Evolutionary conservation across 2,113 vertebrate genomes (phyloP), one percentile per base, ranked within the genome.

Genomic region (Lasiurus cinereus): DNA sequence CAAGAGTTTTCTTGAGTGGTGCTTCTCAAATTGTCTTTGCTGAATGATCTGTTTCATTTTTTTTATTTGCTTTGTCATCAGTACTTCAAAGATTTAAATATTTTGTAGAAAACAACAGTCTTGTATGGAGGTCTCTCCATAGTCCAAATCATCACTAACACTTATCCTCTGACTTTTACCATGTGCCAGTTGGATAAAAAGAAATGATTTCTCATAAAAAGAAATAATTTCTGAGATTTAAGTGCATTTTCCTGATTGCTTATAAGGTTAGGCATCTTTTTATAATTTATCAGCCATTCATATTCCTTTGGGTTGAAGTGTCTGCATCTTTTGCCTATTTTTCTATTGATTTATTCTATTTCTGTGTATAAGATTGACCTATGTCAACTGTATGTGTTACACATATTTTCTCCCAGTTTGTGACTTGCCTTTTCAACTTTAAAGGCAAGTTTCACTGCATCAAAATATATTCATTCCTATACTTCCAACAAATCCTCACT

Each of bases 381-480:
- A 3, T 48, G 14, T 33, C 77, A 21, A 16, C 22, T 59, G 4
- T 59, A 6, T 46, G 50, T 59, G 21, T 77, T 78, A 14, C 39
- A 59, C 8, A 29, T 69, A 77, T 92, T 18, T 69, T 59, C 31
- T 69, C 50, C 73, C 72, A 59, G 48, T 59, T 59, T 78, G 31
- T 70, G 91, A 70, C 73, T 86, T 86, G 39, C 11, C 50, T 59
- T 93, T 78, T 70, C 50, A 43, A 43, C 72, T 62, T 80, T n/a
- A 72, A 72, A 72, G n/a, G 39, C 14, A 88, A 64, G 67, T 73
- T 93, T 93, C 48, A 73, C 7, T 82, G 33, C 54, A 15, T 88
- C 54, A 73, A 21, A 73, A 33, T 12, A 33, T 54, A 54, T 18
- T 36, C 11, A 54, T 82, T 39, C 8, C 33, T 72, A 15, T 43